phyloP scores from a whole-genome alignment of 2,797 vertebrate species.

The Crax fasciolata region DNA sequence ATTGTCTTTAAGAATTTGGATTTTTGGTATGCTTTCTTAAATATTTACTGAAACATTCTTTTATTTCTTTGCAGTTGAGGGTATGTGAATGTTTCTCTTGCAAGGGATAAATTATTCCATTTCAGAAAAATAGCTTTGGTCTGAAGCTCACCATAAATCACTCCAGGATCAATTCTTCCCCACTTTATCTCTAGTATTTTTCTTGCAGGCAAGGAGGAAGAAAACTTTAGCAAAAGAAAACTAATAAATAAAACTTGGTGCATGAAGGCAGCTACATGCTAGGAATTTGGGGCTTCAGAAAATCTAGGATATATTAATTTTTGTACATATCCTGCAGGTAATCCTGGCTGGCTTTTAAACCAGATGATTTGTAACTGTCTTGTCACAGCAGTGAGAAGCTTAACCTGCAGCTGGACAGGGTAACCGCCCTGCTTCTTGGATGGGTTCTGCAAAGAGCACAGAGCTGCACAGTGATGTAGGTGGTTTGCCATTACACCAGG shows the following conservation, averaged over 20 bases:
- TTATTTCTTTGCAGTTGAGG: neutral
- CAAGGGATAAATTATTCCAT: neutral
- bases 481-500: neutral
- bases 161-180: neutral
- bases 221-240: neutral
- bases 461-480: accelerated
- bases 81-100: neutral
- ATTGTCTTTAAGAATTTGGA: neutral
- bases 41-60: neutral
- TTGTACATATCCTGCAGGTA: neutral
- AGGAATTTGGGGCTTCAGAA: neutral
- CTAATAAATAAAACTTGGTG: neutral
- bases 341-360: neutral
- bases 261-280: neutral
- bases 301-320: neutral
- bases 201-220: neutral
- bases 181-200: neutral
- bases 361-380: neutral
- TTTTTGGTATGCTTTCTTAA: neutral
- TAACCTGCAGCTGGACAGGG: neutral
- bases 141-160: neutral
- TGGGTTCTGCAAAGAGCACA: neutral
- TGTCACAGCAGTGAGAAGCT: neutral
- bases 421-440: neutral
- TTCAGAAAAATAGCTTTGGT: neutral